These are phyloP conservation scores for Eulithis testata DNA, from an alignment of 2,888 invertebrate species.

Conservation along the genomic window DNA sequence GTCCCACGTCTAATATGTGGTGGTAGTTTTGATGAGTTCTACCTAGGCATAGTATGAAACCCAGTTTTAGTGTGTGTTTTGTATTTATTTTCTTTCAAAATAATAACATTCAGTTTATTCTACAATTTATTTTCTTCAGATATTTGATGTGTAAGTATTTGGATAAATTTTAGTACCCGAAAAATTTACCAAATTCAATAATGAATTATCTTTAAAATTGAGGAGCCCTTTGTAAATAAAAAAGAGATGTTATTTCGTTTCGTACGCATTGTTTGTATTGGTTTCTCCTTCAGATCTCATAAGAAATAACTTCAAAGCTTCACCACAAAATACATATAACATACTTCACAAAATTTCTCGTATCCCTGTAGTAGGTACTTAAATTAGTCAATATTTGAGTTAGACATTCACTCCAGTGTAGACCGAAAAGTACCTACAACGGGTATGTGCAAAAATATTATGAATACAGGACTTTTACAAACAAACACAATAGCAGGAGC, in stretches of 20 bases:
- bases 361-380: neutral
- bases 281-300: constrained; percentile 1
- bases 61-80: no score
- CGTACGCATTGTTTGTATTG: neutral
- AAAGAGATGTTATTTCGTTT: neutral
- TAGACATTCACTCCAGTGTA: neutral
- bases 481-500: no score
- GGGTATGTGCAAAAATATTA: no score
- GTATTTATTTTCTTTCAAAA: no score
- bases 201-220: neutral
- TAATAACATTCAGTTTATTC: no score
- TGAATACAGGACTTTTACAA: no score
- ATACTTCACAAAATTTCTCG: constrained; percentile 2
- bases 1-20: constrained; percentile 2
- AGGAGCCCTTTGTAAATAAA: neutral
- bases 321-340: neutral
- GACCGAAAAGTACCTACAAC: no score
- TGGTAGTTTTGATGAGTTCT: neutral
- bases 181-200: no score
- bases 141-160: no score
- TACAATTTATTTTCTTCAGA: no score
- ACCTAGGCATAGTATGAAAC: no score
- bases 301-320: constrained; percentile 9
- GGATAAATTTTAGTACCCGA: no score
- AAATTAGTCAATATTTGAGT: constrained; percentile 11